Evolutionary conservation across 2,797 vertebrate species (phyloP), one percentile per base, ranked within the genome.

Genomic region (Microhierax caerulescens): DNA sequence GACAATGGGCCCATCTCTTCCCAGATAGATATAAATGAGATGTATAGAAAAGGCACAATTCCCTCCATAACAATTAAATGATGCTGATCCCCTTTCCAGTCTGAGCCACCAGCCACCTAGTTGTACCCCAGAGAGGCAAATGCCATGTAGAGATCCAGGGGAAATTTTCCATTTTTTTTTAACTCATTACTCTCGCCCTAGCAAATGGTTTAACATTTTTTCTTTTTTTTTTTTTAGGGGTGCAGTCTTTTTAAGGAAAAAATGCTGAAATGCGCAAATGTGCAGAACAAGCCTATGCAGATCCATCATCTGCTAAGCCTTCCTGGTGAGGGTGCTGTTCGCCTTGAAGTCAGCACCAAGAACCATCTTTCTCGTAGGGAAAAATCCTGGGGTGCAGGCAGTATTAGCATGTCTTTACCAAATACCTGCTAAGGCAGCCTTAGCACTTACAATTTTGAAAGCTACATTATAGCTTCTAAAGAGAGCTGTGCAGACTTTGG

Each of bases 21-120:
- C 63, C 61, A 91, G 90, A 82, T 82, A 70, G 92, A 91, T 85
- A 95, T 41, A 96, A 94, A 93, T 75, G 83, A 87, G 56, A 91
- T 59, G 43, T 45, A 48, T 16, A 65, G 84, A 91, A 95, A 88
- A 92, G 25, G 50, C 72, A 61, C 51, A 61, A 3, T 89, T 85
- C 65, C 54, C 74, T 63, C 80, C 61, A 34, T 27, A 73, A 20
- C 17, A 82, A 57, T 45, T 41, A 60, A 72, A 16, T 7, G 27
- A 9, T 3, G 10, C 72, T 61, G 37, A 63, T 68, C 1, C 10
- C 34, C 54, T 19, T 60, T 57, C 22, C 53, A 41, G 51, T 17
- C 54, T 76, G 59, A 93, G 18, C 47, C 56, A 60, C 56, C 23
- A 80, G 7, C 13, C 57, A 30, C 21, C 25, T 22, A 25, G 28